A percentile compares a stretch with the other conserved stretches of the same genome.
phyloP scores from a whole-genome alignment of 2,113 vertebrate species.

The Protomyctophum bolini region DNA sequence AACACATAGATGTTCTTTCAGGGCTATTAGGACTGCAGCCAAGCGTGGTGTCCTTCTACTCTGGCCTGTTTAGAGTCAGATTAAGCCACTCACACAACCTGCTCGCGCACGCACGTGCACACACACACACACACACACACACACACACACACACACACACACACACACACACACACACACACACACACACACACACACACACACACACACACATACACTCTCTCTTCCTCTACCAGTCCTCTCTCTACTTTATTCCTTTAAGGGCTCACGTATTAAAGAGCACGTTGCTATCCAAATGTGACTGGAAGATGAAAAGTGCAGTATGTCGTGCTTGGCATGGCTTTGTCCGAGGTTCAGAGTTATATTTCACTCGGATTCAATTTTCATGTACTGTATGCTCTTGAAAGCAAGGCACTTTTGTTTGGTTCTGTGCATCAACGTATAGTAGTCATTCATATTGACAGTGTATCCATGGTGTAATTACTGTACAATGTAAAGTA shows the following conservation, averaged over 20 bases:
- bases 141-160: too few species aligned
- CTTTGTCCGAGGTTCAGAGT: slow-evolving; percentile 29
- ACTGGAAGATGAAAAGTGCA: slow-evolving; percentile 42
- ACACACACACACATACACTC: too few species aligned
- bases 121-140: slow-evolving; percentile 21
- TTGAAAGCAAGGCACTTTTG: slow-evolving; percentile 21
- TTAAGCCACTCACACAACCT: slow-evolving; percentile 51
- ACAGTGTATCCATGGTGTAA: neutral
- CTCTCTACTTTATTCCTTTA: slow-evolving; percentile 17
- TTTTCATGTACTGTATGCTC: slow-evolving; percentile 38
- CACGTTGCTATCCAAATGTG: slow-evolving; percentile 42
- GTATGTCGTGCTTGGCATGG: slow-evolving; percentile 10
- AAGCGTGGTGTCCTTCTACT: slow-evolving; percentile 66
- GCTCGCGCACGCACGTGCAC: too few species aligned
- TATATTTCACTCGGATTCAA: slow-evolving; percentile 36
- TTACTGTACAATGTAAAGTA: neutral
- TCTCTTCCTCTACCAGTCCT: slow-evolving; percentile 5
- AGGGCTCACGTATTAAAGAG: slow-evolving; percentile 41
- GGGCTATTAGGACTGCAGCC: slow-evolving; percentile 66
- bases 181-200: too few species aligned
- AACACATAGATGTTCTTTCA: slow-evolving; percentile 66
- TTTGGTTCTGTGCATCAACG: slow-evolving; percentile 26
- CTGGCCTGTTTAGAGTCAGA: slow-evolving; percentile 59
- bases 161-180: too few species aligned
- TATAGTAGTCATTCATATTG: slow-evolving; percentile 20